Percentiles rank a stretch among this genome's conserved stretches.
phyloP scores from a whole-genome alignment of 1,140 invertebrate species.

The Drosophila asahinai region DNA sequence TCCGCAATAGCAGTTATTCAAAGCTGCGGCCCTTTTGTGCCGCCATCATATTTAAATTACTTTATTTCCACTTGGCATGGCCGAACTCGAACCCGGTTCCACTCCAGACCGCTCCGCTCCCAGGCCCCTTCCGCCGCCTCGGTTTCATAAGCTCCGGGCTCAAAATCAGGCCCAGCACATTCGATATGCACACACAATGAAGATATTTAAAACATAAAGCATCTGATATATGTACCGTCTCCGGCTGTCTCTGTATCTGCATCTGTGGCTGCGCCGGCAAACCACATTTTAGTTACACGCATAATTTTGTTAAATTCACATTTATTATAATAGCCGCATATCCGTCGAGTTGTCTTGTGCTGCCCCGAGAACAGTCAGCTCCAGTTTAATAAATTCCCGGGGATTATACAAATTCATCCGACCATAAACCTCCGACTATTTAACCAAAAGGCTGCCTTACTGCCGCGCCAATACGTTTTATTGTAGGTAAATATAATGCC shows the following conservation, averaged over 20 bases:
- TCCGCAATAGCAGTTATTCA: conserved; percentile 59
- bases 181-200: conserved; percentile 58
- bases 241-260: conserved; percentile 20
- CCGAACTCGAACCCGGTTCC: conserved; percentile 12
- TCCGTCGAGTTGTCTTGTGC: conserved; percentile 49
- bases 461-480: not conserved
- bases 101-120: conserved; percentile 20
- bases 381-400: conserved; percentile 39
- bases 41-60: conserved; percentile 76
- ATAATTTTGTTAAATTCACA: conserved; percentile 80
- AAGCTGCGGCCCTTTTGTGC: conserved; percentile 60
- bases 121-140: conserved; percentile 38
- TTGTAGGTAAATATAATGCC: conserved; percentile 1
- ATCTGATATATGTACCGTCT: conserved; percentile 33
- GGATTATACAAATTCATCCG: conserved; percentile 1
- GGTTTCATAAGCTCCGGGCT: conserved; percentile 33
- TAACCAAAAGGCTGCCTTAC: conserved; percentile 9
- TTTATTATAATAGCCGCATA: conserved; percentile 75
- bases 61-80: conserved; percentile 67
- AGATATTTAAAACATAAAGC: conserved; percentile 62
- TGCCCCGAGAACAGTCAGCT: conserved; percentile 40
- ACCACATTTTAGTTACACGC: conserved; percentile 72
- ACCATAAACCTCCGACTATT: not conserved
- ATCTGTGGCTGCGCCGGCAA: conserved; percentile 31
- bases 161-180: conserved; percentile 37